Evolutionary conservation across 2,113 vertebrate genomes (phyloP).

Genomic region (Eublepharis macularius): DNA sequence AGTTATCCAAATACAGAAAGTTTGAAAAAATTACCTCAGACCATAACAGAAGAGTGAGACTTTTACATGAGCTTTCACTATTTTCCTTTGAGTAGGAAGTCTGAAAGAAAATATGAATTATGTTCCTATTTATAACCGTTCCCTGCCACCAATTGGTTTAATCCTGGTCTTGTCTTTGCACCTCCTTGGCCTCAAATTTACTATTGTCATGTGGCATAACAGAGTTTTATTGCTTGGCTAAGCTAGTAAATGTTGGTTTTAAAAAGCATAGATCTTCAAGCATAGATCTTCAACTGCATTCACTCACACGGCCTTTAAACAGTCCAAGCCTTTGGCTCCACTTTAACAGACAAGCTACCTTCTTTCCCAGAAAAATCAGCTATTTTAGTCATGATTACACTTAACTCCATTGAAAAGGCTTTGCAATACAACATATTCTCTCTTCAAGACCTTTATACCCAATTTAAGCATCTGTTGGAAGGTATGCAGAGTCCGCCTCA

Average conservation of each 20-base stretch:
- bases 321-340: not conserved
- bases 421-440: not conserved
- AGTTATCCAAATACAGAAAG: not conserved
- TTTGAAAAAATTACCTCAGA: not conserved
- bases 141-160: conserved; percentile 55
- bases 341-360: conserved; percentile 31
- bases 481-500: too few relatives aligned
- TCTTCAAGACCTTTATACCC: not conserved
- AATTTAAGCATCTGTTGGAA: not conserved
- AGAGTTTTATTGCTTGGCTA: conserved; percentile 40
- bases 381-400: not conserved
- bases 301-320: conserved; percentile 25
- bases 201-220: conserved; percentile 52
- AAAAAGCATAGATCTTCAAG: not conserved
- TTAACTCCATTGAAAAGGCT: conserved; percentile 42
- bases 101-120: not conserved
- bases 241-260: conserved; percentile 21
- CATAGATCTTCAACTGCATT: conserved; percentile 12
- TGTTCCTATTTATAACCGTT: conserved; percentile 38
- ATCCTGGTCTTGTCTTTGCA: conserved; percentile 56
- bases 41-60: not conserved
- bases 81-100: not conserved
- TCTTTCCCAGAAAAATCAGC: conserved; percentile 9
- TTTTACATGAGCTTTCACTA: not conserved
- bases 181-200: conserved; percentile 49